Evolutionary conservation across 2,113 vertebrate species (phyloP).

Genomic region (Mugil cephalus): DNA sequence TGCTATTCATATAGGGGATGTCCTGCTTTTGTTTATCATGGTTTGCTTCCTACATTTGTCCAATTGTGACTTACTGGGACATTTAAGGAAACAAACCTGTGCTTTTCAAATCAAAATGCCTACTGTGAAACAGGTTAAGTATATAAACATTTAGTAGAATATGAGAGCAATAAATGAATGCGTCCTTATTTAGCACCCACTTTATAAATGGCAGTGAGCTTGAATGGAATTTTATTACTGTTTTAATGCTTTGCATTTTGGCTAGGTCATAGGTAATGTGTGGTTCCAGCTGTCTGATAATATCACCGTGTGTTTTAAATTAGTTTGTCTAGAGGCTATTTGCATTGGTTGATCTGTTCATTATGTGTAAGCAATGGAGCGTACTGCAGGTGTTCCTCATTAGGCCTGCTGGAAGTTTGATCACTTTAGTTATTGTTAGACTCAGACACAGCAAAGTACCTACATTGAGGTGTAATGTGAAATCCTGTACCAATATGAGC

Average conservation of each 20-base stretch:
- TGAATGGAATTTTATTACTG: not conserved
- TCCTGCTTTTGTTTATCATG: too few species aligned
- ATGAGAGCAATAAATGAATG: not conserved
- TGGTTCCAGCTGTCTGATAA: conserved; percentile 7
- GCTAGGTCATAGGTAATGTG: not conserved
- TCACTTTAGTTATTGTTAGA: not conserved
- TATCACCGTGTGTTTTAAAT: conserved; percentile 30
- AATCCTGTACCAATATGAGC: too few species aligned
- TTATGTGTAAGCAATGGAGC: conserved; percentile 9
- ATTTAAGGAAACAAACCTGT: too few species aligned
- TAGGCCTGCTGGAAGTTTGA: conserved; percentile 1
- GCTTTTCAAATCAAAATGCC: too few species aligned
- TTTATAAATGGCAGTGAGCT: not conserved
- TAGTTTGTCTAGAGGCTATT: conserved; percentile 21
- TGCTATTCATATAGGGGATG: too few species aligned
- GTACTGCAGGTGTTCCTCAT: conserved; percentile 15
- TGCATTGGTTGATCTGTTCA: conserved; percentile 15
- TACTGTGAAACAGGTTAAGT: too few species aligned
- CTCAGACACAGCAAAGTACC: too few species aligned
- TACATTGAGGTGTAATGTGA: too few species aligned
- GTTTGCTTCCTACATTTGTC: too few species aligned
- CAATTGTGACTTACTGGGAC: too few species aligned
- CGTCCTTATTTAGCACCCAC: not conserved
- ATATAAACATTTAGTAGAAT: not conserved
- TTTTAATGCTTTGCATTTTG: conserved; percentile 3